These are phyloP conservation scores for Calameuta pallipes DNA, from an alignment of 2,888 invertebrate genomes.

Conservation along the genomic window DNA sequence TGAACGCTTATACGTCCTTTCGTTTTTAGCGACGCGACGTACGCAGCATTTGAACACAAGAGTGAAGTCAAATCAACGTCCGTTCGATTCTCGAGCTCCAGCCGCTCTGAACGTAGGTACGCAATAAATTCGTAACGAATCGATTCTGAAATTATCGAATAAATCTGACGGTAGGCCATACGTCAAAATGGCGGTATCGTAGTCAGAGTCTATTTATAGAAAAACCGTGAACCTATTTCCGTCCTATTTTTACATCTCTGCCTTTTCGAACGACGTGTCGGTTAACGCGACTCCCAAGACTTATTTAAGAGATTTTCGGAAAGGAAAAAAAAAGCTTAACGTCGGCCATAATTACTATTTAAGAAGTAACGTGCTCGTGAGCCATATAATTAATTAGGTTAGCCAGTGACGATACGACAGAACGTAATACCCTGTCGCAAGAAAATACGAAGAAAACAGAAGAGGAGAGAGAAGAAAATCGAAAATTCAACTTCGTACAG, in stretches of 20 bases:
- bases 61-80: neutral
- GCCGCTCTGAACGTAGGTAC: neutral
- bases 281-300: neutral
- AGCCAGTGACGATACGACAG: neutral
- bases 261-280: neutral
- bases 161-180: neutral
- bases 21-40: neutral
- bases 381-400: neutral
- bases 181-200: neutral
- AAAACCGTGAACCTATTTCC: constrained; percentile 14
- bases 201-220: constrained; percentile 12
- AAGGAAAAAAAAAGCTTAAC: neutral
- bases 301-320: neutral
- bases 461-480: neutral
- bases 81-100: neutral
- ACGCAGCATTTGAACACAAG: neutral
- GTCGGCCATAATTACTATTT: neutral
- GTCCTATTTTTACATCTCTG: constrained; percentile 10
- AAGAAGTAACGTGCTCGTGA: neutral
- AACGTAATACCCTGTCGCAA: neutral
- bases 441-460: neutral
- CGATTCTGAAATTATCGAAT: neutral
- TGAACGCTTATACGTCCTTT: neutral
- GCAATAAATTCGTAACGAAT: neutral
- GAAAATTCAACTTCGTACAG: neutral